These are phyloP conservation scores for Tricholaema leucomelas DNA, from an alignment of 2,113 vertebrate genomes.

Conservation along the genomic window DNA sequence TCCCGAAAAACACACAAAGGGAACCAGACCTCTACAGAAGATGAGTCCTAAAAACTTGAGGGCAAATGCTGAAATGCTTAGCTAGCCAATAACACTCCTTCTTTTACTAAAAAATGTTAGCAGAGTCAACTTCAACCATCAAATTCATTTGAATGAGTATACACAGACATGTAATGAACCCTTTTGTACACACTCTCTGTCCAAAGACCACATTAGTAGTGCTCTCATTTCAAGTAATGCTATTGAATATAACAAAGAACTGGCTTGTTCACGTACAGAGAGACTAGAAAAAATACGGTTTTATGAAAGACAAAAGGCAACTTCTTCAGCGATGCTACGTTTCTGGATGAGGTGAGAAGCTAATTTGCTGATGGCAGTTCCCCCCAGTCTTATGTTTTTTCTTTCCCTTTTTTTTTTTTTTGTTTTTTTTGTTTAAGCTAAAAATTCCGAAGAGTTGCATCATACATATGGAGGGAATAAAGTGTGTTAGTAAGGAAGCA, in stretches of 20 bases:
- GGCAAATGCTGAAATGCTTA: not conserved
- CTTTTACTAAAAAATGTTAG: not conserved
- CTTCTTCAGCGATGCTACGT: not conserved
- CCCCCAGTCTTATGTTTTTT: not conserved
- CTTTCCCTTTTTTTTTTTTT: too few relatives aligned
- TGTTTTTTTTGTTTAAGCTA: not conserved
- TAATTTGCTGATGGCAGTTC: not conserved
- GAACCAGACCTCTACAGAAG: not conserved
- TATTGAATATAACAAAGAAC: not conserved
- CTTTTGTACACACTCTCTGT: not conserved
- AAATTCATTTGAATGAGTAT: not conserved
- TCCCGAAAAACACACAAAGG: not conserved
- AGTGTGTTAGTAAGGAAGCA: not conserved
- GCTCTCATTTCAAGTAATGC: not conserved
- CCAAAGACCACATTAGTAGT: not conserved
- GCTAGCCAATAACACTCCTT: not conserved
- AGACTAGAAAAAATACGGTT: not conserved
- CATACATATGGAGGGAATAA: not conserved
- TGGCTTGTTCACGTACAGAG: not conserved
- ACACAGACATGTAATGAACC: not conserved
- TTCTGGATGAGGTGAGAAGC: not conserved
- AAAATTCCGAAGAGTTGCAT: not conserved
- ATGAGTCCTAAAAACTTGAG: not conserved
- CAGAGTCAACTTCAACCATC: not conserved
- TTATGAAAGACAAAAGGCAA: not conserved